These are phyloP conservation scores for Trichomycterus rosablanca DNA, from an alignment of 2,113 vertebrate genomes.

Conservation along the genomic window DNA sequence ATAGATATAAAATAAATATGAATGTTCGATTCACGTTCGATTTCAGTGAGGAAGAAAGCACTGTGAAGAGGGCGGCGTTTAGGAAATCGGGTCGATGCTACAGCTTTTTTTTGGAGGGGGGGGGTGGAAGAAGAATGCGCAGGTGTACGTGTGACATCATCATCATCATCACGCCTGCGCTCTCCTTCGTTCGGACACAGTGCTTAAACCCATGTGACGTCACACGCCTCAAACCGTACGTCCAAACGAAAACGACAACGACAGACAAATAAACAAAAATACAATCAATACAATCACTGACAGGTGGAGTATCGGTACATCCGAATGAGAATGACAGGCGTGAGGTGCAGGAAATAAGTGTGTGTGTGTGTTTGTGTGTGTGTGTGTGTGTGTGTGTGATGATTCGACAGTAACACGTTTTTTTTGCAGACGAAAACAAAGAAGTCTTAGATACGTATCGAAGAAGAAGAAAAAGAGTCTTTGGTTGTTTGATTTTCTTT, in stretches of 20 bases:
- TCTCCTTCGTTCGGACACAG: slow-evolving; percentile 61
- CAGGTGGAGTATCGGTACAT: slow-evolving; percentile 66
- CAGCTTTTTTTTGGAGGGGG: slow-evolving; percentile 46
- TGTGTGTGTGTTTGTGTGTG: no score
- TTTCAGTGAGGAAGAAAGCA: slow-evolving; percentile 96
- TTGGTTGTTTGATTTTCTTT: slow-evolving; percentile 99
- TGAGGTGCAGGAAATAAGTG: slow-evolving; percentile 51
- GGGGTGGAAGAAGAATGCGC: slow-evolving; percentile 64
- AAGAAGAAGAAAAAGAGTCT: slow-evolving; percentile 76
- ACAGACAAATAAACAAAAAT: neutral
- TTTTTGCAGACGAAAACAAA: slow-evolving; percentile 80
- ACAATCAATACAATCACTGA: slow-evolving; percentile 41
- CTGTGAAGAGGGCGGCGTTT: slow-evolving; percentile 75
- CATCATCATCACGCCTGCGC: slow-evolving; percentile 55
- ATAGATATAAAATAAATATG: slow-evolving; percentile 61
- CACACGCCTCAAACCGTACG: slow-evolving; percentile 51
- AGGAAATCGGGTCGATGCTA: slow-evolving; percentile 69
- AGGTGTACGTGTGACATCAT: slow-evolving; percentile 62
- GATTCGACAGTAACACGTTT: slow-evolving; percentile 68
- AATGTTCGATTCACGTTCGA: slow-evolving; percentile 62
- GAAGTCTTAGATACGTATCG: slow-evolving; percentile 87
- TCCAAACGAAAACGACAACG: neutral
- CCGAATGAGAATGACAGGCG: slow-evolving; percentile 66
- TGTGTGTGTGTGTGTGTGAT: slow-evolving; percentile 73
- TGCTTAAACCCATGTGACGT: slow-evolving; percentile 48